Conservation (phyloP, 2,888 invertebrate genomes). For the Nephrocerus scutellatus region DNA sequence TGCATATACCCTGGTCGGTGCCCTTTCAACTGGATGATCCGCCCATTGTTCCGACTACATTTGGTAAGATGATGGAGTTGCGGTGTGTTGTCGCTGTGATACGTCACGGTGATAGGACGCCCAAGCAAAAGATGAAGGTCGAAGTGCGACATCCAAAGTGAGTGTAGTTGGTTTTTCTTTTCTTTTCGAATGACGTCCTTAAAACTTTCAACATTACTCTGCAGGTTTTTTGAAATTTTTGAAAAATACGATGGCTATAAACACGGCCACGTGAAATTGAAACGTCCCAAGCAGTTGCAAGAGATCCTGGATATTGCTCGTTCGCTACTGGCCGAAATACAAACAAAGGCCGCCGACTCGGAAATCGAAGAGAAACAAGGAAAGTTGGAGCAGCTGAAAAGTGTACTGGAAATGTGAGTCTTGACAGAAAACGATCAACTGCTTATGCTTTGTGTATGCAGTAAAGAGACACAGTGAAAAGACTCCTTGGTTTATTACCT, state of each 20-base stretch:
- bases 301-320: conserved; percentile 96
- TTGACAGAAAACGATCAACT: neutral
- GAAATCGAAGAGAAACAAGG: conserved; percentile 95
- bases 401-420: conserved; percentile 95
- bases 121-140: conserved; percentile 99
- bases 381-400: conserved; percentile 94
- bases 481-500: too few relatives aligned
- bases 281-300: conserved; percentile 93
- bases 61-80: conserved; percentile 91
- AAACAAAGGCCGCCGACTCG: conserved; percentile 78
- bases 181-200: too few relatives aligned
- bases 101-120: conserved; percentile 95
- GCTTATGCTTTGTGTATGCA: neutral
- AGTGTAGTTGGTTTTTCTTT: conserved; percentile 13
- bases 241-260: conserved; percentile 94
- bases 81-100: conserved; percentile 97
- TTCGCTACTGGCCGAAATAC: conserved; percentile 80
- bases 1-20: conserved; percentile 96
- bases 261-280: conserved; percentile 93
- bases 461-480: neutral
- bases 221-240: conserved; percentile 95
- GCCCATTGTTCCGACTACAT: conserved; percentile 97
- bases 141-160: conserved; percentile 94
- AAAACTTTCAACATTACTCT: neutral
- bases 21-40: conserved; percentile 97